Percentiles rank a stretch among this genome's conserved stretches.
phyloP scores from a whole-genome alignment of 2,888 invertebrate genomes.

The Eugnorisma glareosa region DNA sequence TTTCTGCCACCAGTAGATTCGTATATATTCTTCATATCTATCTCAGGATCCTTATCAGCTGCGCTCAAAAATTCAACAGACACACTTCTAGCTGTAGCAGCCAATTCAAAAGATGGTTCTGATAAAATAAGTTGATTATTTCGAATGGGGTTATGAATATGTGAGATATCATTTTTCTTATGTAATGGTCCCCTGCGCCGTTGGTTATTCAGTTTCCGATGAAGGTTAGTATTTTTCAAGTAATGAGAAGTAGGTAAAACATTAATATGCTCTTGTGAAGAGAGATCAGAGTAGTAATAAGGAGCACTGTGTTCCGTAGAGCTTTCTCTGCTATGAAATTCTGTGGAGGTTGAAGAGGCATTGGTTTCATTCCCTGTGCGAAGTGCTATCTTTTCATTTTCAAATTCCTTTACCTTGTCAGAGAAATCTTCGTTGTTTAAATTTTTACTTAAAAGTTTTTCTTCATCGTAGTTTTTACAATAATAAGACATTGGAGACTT shows the following conservation, averaged over 20 bases:
- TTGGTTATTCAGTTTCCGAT: conserved; percentile 93
- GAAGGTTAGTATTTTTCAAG: conserved; percentile 88
- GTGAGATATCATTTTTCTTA: conserved; percentile 92
- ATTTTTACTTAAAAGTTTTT: conserved; percentile 83
- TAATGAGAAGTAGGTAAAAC: conserved; percentile 85
- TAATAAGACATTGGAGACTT: conserved; percentile 88
- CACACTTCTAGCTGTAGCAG: conserved; percentile 91
- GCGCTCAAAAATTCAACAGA: conserved; percentile 92
- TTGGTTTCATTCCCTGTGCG: conserved; percentile 80
- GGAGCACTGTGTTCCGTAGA: conserved; percentile 94
- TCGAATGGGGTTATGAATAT: conserved; percentile 93
- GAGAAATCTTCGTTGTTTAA: conserved; percentile 82
- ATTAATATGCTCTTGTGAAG: conserved; percentile 89
- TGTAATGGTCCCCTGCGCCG: conserved; percentile 91
- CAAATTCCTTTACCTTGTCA: conserved; percentile 88
- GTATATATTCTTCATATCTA: conserved; percentile 93
- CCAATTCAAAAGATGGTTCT: conserved; percentile 88
- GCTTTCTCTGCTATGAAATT: conserved; percentile 91
- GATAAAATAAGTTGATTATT: conserved; percentile 79
- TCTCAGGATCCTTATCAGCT: conserved; percentile 92
- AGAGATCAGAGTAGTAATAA: conserved; percentile 96
- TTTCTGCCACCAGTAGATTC: conserved; percentile 92
- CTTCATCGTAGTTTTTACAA: conserved; percentile 85
- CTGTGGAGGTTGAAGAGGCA: conserved; percentile 83
- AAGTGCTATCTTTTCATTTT: conserved; percentile 82